These are phyloP conservation scores for Lepilemur septentrionalis DNA, from an alignment of 2,797 vertebrate species.

Conservation along the genomic window DNA sequence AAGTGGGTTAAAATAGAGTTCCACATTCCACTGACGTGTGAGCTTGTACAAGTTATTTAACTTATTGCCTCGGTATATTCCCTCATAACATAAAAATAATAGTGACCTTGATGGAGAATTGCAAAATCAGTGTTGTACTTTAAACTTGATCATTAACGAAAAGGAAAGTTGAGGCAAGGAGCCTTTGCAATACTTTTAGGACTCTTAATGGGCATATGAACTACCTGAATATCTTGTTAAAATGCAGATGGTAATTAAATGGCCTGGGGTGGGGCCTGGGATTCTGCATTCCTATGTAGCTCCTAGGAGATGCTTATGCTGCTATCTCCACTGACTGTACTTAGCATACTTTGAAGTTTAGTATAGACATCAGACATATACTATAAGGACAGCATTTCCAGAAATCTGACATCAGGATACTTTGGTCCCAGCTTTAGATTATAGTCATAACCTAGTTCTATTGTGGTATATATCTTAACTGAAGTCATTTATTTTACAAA, in stretches of 20 bases:
- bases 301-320: not conserved
- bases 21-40: no score
- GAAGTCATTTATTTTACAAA: not conserved
- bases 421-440: not conserved
- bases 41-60: not conserved
- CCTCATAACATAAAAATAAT: not conserved
- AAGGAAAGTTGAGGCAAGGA: not conserved
- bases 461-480: not conserved
- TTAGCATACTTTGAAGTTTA: not conserved
- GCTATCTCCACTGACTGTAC: accelerated
- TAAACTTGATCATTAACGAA: not conserved
- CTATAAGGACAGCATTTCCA: not conserved
- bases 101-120: not conserved
- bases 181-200: not conserved
- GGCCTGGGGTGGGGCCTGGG: no score
- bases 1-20: not conserved
- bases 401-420: not conserved
- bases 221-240: not conserved
- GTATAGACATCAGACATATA: accelerated
- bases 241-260: not conserved
- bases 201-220: not conserved
- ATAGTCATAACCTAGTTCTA: not conserved
- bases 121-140: not conserved
- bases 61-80: not conserved
- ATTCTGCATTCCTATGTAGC: not conserved